These are phyloP conservation scores for Dicrostonyx torquatus DNA, from an alignment of 2,797 vertebrate genomes.

Conservation along the genomic window DNA sequence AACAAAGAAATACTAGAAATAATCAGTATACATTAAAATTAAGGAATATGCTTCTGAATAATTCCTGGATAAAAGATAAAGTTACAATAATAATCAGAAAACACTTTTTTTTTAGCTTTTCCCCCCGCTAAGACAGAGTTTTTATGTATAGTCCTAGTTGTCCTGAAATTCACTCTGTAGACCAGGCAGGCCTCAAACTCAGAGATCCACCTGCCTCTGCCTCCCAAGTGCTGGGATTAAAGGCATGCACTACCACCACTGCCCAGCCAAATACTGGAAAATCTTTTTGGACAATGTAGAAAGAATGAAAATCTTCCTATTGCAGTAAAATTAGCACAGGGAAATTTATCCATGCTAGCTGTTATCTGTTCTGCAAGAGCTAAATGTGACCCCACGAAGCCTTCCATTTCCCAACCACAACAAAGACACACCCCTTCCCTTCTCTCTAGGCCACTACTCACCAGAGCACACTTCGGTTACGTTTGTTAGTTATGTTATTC, in stretches of 20 bases:
- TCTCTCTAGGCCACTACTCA: neutral
- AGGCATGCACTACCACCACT: accelerated
- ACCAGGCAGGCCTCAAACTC: neutral
- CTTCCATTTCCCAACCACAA: neutral
- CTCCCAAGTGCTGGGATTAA: neutral
- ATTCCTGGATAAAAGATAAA: neutral
- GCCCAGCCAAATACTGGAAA: neutral
- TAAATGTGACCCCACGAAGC: constrained; percentile 17
- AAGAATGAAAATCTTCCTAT: neutral
- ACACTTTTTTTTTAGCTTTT: neutral
- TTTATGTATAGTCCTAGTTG: neutral
- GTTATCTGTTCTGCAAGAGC: neutral
- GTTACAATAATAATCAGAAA: neutral
- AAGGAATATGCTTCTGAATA: constrained; percentile 13
- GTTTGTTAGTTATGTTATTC: constrained; percentile 1
- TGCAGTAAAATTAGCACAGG: neutral
- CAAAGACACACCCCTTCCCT: neutral
- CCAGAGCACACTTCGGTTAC: neutral
- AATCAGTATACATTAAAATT: neutral
- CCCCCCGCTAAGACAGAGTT: neutral
- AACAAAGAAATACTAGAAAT: neutral
- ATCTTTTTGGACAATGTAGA: neutral
- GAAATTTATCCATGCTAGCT: neutral
- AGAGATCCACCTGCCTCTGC: neutral
- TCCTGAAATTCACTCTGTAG: neutral